These are phyloP conservation scores for Euura saliciscinereae DNA, from an alignment of 1,140 invertebrate species.

Conservation along the genomic window DNA sequence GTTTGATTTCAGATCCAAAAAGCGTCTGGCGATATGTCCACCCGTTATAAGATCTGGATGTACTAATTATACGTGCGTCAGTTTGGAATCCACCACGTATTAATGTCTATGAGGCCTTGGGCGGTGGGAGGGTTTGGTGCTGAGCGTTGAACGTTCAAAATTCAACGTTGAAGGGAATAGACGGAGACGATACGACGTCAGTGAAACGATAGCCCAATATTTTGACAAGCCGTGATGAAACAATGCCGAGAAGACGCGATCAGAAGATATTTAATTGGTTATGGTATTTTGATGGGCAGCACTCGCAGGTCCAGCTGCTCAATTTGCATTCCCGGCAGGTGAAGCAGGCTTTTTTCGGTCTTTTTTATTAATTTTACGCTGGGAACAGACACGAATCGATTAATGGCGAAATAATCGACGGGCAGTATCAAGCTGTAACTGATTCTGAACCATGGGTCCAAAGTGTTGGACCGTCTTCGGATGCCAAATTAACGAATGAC, in stretches of 20 bases:
- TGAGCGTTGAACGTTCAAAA: conserved; percentile 26
- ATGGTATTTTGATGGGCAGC: too few species aligned
- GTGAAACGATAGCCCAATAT: conserved; percentile 28
- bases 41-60: conserved; percentile 2
- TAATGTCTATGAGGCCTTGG: conserved; percentile 25
- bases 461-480: too few species aligned
- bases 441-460: too few species aligned
- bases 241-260: conserved; percentile 19
- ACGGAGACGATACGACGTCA: not conserved
- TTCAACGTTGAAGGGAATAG: not conserved
- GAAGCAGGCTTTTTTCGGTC: not conserved
- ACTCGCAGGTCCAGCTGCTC: not conserved
- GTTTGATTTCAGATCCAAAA: too few species aligned
- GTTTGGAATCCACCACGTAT: conserved; percentile 25
- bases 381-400: not conserved
- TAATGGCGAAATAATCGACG: not conserved
- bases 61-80: conserved; percentile 33
- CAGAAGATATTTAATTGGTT: too few species aligned
- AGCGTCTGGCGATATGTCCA: not conserved
- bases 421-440: not conserved
- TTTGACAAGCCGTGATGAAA: conserved; percentile 33
- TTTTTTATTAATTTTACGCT: too few species aligned
- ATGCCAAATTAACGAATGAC: not conserved
- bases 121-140: conserved; percentile 30
- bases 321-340: not conserved